phyloP scores from a whole-genome alignment of 2,797 vertebrate genomes.

The Enteromius treurensis region DNA sequence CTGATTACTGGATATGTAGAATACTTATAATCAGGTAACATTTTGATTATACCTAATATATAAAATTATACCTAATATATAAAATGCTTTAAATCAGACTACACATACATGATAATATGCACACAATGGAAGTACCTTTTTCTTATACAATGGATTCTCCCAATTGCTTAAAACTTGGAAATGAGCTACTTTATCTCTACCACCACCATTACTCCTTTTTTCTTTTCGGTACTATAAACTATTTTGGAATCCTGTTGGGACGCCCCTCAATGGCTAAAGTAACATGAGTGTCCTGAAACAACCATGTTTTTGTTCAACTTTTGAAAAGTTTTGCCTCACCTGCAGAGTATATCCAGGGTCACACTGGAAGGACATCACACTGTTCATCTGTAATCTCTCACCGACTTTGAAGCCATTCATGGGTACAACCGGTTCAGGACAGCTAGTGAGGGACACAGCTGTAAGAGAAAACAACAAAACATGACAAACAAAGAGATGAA shows the following conservation, averaged over 20 bases:
- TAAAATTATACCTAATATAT: neutral
- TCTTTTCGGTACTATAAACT: neutral
- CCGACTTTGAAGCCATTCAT: constrained; percentile 92
- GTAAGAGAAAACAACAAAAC: constrained; percentile 30
- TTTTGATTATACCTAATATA: neutral
- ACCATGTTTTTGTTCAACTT: constrained; percentile 6
- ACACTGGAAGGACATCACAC: constrained; percentile 96
- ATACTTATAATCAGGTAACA: neutral
- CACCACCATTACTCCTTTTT: neutral
- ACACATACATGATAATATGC: neutral
- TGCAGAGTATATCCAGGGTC: constrained; percentile 96
- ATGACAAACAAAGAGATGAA: constrained; percentile 12
- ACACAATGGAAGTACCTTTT: neutral
- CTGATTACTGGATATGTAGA: neutral
- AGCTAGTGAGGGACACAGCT: constrained; percentile 93
- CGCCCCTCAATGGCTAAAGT: neutral
- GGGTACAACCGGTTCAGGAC: constrained; percentile 90
- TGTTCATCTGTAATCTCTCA: constrained; percentile 94
- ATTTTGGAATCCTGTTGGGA: neutral
- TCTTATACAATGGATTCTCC: neutral
- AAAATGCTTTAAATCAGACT: neutral
- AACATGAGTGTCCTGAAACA: constrained; percentile 6
- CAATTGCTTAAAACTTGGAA: no score
- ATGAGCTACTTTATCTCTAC: neutral
- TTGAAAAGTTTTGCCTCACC: constrained; percentile 69